Evolutionary conservation across 2,888 invertebrate genomes (phyloP), one percentile per base, ranked within the genome.

Genomic region (Synanthedon vespiformis): DNA sequence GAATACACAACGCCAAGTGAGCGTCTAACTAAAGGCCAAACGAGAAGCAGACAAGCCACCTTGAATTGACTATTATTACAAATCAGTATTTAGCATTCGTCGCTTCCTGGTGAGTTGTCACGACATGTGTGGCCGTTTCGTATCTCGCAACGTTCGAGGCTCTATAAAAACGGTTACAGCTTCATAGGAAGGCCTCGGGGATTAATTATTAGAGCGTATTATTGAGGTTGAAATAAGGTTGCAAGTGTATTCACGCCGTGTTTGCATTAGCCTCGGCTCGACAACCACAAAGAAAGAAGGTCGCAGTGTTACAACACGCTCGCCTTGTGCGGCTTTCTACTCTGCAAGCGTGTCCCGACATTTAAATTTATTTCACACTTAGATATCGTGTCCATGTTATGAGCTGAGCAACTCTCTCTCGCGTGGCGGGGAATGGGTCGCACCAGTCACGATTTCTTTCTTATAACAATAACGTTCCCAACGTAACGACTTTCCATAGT

Each of bases 281-380:
- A 69, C 69, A 68, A 67, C 66, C 64, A 65, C 66, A 69, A 72
- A 77, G 75, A 84, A 85, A 86, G 84, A 86, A 86, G 86, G 87
- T 80, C 86, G 80, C 62, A 63, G 66, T 72, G 68, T 87, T 87
- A 78, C 87, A 80, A 85, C 83, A 85, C 70, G 80, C 64, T 83
- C 71, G 84, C 84, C 84, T 84, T 84, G 84, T 77, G 62, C 79
- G 80, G 85, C 86, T 87, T 87, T 87, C 87, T 87, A 87, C 80
- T 82, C 73, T 65, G 74, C 72, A 65, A 80, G 77, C 84, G 77
- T 81, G 86, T 83, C 78, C 78, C 81, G 82, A 80, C 83, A 82
- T 84, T 83, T 82, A 81, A 83, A 86, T 82, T 77, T 78, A 78
- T 81, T 85, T 84, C 67, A 72, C 80, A 81, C 82, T 81, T 54